These are phyloP conservation scores for Hirudinaria manillensis DNA, from an alignment of 2,888 invertebrate species.

Conservation along the genomic window DNA sequence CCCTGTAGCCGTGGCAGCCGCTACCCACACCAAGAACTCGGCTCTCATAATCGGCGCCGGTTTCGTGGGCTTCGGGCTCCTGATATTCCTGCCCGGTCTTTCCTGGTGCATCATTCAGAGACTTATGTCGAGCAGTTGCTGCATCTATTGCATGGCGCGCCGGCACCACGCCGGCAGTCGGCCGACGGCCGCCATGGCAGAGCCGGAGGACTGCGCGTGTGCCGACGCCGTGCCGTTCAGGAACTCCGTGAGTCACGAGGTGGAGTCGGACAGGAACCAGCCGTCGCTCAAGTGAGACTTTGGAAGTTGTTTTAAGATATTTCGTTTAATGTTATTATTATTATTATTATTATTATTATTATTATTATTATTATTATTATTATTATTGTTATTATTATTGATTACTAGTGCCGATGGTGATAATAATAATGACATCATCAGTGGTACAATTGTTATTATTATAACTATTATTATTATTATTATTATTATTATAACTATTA, in stretches of 20 bases:
- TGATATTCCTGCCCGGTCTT: slow-evolving; percentile 38
- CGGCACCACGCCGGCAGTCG: neutral
- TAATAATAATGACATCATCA: no score
- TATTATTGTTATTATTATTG: no score
- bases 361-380: no score
- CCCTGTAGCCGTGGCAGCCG: slow-evolving; percentile 39
- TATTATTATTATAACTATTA: no score
- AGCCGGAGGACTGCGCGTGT: neutral
- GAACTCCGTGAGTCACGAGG: neutral
- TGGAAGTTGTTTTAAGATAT: neutral
- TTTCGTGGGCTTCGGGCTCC: slow-evolving; percentile 40
- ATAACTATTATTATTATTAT: no score
- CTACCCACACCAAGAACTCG: slow-evolving; percentile 37
- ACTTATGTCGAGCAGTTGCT: slow-evolving; percentile 22
- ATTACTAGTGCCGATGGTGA: no score
- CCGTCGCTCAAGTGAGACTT: neutral
- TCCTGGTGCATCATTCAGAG: slow-evolving; percentile 35
- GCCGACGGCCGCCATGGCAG: neutral
- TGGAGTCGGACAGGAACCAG: neutral
- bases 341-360: no score
- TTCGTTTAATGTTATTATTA: no score
- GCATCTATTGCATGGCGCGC: slow-evolving; percentile 38
- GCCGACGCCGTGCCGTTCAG: neutral
- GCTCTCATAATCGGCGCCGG: slow-evolving; percentile 41
- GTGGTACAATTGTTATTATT: no score